A percentile compares a stretch with the other conserved stretches of the same genome.
phyloP scores from a whole-genome alignment of 2,888 invertebrate genomes.

The Slavum lentiscoides region DNA sequence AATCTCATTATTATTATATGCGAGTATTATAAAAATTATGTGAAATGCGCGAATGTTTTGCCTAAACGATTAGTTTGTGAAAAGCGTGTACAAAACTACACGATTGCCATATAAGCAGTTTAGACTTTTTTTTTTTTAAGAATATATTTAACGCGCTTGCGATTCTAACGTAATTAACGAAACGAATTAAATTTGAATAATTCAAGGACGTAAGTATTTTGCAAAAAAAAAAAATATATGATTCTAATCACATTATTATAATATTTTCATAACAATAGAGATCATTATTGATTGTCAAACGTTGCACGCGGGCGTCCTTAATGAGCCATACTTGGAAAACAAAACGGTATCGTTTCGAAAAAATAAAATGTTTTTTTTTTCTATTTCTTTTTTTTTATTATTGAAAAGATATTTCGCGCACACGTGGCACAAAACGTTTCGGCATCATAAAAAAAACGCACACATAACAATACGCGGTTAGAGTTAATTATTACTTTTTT shows the following conservation, averaged over 20 bases:
- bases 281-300: neutral
- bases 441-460: too few relatives aligned
- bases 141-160: too few relatives aligned
- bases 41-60: too few relatives aligned
- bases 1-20: too few relatives aligned
- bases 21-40: too few relatives aligned
- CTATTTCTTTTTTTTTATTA: too few relatives aligned
- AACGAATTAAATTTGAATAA: neutral
- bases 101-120: too few relatives aligned
- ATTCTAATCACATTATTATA: neutral
- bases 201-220: neutral
- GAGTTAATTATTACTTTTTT: too few relatives aligned
- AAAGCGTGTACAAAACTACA: too few relatives aligned
- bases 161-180: neutral
- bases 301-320: neutral
- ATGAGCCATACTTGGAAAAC: constrained; percentile 18
- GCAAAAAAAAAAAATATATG: neutral
- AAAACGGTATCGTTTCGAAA: constrained; percentile 17
- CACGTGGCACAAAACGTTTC: neutral
- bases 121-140: too few relatives aligned
- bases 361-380: constrained; percentile 1
- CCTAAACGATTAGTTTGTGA: too few relatives aligned
- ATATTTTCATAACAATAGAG: neutral
- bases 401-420: neutral
- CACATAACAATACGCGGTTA: too few relatives aligned